Percentiles rank a stretch among this genome's conserved stretches.
phyloP scores from a whole-genome alignment of 2,797 vertebrate genomes.

The Falco naumanni region DNA sequence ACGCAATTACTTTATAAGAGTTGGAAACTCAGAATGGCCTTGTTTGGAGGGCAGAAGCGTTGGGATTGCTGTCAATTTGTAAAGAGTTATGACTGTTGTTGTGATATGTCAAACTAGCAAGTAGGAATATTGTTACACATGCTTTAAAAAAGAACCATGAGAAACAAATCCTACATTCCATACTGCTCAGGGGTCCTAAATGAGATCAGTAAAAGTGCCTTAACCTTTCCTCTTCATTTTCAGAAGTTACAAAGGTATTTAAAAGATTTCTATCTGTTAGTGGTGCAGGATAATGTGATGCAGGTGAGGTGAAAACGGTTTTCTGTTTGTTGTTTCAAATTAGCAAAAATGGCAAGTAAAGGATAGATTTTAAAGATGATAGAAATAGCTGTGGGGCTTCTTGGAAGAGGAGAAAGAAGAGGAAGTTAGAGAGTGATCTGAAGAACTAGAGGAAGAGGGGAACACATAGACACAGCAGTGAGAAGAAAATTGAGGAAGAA shows the following conservation, averaged over 20 bases:
- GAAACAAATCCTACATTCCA: not conserved
- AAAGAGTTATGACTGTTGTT: not conserved
- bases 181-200: not conserved
- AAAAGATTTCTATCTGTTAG: not conserved
- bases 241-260: not conserved
- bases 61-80: not conserved
- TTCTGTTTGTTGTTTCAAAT: not conserved
- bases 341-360: not conserved
- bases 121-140: not conserved
- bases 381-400: not conserved
- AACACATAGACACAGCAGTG: not conserved
- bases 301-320: not conserved
- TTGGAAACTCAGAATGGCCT: not conserved
- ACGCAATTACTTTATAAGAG: not conserved
- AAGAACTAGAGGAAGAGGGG: not conserved
- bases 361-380: not conserved
- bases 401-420: not conserved
- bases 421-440: not conserved
- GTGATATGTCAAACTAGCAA: not conserved
- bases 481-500: not conserved
- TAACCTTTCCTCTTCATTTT: constrained; percentile 16
- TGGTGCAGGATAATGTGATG: not conserved
- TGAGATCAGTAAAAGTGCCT: not conserved
- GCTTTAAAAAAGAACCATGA: not conserved
- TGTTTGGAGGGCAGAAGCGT: constrained; percentile 2